phyloP scores from a whole-genome alignment of 92 coral and sea anemone genomes.

The Micromussa lordhowensis region DNA sequence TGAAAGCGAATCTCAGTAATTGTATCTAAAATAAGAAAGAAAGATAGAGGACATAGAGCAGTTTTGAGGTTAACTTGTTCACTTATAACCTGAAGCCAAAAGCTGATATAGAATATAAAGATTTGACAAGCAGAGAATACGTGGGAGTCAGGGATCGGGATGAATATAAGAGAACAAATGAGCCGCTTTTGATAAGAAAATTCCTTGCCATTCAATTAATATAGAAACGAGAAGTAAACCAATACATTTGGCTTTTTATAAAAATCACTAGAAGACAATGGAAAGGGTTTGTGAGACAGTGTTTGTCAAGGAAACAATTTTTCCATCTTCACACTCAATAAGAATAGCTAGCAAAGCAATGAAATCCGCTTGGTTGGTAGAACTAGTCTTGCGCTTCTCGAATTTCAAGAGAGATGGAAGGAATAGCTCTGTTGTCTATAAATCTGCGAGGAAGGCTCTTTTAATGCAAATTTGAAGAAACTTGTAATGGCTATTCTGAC shows the following conservation, averaged over 20 bases:
- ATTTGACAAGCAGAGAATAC: not conserved
- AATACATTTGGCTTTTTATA: not conserved
- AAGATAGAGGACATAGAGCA: not conserved
- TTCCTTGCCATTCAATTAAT: not conserved
- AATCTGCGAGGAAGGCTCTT: not conserved
- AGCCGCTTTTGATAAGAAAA: not conserved
- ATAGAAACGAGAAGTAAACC: not conserved
- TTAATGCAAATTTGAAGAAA: not conserved
- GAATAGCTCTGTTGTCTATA: not conserved
- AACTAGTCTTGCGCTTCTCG: not conserved
- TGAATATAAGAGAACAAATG: not conserved
- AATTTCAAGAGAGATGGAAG: not conserved
- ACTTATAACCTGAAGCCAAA: conserved; percentile 21
- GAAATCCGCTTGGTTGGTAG: not conserved
- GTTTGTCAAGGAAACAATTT: not conserved
- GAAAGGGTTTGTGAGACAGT: not conserved
- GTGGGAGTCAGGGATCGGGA: not conserved
- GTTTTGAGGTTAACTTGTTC: conserved; percentile 1
- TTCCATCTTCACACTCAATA: not conserved
- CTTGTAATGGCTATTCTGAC: not conserved
- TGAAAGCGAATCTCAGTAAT: conserved; percentile 27
- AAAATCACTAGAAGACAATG: not conserved
- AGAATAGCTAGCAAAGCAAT: not conserved
- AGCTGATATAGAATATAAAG: not conserved
- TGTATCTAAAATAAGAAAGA: not conserved